Evolutionary conservation across 2,113 vertebrate genomes (phyloP).

Genomic region (Alexandromys fortis): DNA sequence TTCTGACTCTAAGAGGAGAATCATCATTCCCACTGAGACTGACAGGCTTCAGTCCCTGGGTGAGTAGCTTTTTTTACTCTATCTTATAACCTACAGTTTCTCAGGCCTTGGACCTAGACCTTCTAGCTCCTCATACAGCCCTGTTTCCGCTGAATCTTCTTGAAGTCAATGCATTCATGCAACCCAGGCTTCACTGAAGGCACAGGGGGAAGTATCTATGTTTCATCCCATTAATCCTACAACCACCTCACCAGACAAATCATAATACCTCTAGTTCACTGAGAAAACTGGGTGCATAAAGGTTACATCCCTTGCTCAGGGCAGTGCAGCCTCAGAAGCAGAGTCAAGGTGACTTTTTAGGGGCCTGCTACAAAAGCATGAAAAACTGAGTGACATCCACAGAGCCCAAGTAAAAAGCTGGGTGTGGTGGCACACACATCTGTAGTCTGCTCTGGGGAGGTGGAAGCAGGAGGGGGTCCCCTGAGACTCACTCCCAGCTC

Average conservation of each 20-base stretch:
- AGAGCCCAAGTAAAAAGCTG: background rate
- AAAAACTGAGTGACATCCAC: background rate
- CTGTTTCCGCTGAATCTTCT: background rate
- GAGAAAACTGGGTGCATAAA: background rate
- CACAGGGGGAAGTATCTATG: background rate
- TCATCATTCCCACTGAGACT: background rate
- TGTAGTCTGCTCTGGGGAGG: background rate
- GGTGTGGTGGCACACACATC: background rate
- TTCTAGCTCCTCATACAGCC: background rate
- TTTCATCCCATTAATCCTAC: background rate
- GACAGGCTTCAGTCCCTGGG: background rate
- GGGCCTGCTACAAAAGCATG: background rate
- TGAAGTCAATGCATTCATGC: background rate
- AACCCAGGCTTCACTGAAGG: accelerated
- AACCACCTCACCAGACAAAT: background rate
- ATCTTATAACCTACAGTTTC: background rate
- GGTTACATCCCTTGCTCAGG: background rate
- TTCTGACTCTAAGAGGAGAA: background rate
- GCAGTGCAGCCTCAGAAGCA: background rate
- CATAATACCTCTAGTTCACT: background rate
- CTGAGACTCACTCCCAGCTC: background rate
- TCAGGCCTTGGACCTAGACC: background rate
- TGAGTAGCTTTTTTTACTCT: background rate
- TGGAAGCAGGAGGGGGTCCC: background rate
- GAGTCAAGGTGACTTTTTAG: background rate